Evolutionary conservation across 1,140 invertebrate genomes (phyloP), one percentile per base, ranked within the genome.

Genomic region (Drosophila orosa): DNA sequence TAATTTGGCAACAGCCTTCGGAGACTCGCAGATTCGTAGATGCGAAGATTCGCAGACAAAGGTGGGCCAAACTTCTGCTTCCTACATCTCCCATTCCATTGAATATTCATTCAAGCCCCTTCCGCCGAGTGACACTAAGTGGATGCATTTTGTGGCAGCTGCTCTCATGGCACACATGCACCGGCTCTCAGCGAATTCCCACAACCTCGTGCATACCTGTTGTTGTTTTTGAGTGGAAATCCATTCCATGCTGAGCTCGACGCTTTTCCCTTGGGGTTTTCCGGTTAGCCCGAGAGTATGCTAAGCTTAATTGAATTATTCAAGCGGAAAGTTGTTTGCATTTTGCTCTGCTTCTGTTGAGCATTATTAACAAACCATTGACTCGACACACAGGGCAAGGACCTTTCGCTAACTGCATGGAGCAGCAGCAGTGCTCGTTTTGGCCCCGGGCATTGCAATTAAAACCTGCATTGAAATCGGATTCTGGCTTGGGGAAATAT

Each of bases 81-180:
- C 84, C 83, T 86, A 87, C 79, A 79, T 71, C 57, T 61, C 44
- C 45, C 39, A 58, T 24, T 47, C 37, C 82, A 75, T 76, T 86
- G 83, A 87, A 87, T 89, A 89, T 83, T 72, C 83, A 87, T 67
- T 73, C 59, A 72, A 74, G 79, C 78, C 27, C 47, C 47, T 9
- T 50, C 31, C 8, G 71, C 27, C 83, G 42, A 54, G 27, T 68
- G 62, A 52, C 73, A 71, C 67, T 71, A 71, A 71, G 67, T 71
- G 67, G 33, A 71, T 71, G 67, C 72, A 68, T 63, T 63, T 55
- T 37, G 59, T 29, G 29, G 73, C 73, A 45, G 73, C 29, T 75
- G 59, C 69, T 47, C 52, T 58, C 47, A 33, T 76, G 73, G 73
- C 74, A 76, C 48, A 68, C 27, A 39, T 65, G 60, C 63, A 67